These are phyloP conservation scores for Holothuria glaberrima DNA, from an alignment of 35 echinoderm and acorn worm species.

Conservation along the genomic window DNA sequence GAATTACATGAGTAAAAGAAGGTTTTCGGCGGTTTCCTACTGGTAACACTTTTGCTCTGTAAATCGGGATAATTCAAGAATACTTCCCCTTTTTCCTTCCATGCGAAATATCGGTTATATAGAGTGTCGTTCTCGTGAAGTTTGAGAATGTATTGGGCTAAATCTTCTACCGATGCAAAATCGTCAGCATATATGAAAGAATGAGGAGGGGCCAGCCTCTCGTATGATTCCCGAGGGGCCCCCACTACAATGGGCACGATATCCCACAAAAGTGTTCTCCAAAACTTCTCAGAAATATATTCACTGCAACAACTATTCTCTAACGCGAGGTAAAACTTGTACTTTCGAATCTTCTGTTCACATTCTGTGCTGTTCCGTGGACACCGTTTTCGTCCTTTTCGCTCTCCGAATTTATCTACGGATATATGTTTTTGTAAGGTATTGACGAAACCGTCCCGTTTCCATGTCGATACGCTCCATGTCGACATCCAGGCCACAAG, in stretches of 20 bases:
- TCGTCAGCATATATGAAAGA: constrained; percentile 55
- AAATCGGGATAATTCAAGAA: neutral
- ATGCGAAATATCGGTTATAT: constrained; percentile 54
- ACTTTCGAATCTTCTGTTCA: constrained; percentile 21
- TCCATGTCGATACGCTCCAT: neutral
- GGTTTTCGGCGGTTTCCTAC: neutral
- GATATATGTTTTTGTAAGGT: neutral
- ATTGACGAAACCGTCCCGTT: neutral
- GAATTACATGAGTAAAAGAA: constrained; percentile 30
- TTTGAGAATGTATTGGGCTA: constrained; percentile 39
- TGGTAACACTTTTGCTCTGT: neutral
- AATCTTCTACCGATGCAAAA: constrained; percentile 32
- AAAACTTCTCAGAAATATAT: constrained; percentile 81
- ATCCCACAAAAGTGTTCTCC: constrained; percentile 44
- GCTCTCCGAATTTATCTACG: neutral
- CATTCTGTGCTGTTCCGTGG: constrained; percentile 12
- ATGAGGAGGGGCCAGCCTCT: constrained; percentile 48
- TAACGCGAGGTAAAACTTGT: constrained; percentile 69
- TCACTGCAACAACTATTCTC: constrained; percentile 74
- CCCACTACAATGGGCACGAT: constrained; percentile 55
- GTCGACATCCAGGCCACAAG: constrained; percentile 49
- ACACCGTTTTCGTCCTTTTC: neutral
- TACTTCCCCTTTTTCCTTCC: constrained; percentile 12
- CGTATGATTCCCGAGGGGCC: constrained; percentile 35
- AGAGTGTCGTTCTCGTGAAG: constrained; percentile 43